These are phyloP conservation scores for Apoda limacodes DNA, from an alignment of 2,888 invertebrate genomes.

Conservation along the genomic window DNA sequence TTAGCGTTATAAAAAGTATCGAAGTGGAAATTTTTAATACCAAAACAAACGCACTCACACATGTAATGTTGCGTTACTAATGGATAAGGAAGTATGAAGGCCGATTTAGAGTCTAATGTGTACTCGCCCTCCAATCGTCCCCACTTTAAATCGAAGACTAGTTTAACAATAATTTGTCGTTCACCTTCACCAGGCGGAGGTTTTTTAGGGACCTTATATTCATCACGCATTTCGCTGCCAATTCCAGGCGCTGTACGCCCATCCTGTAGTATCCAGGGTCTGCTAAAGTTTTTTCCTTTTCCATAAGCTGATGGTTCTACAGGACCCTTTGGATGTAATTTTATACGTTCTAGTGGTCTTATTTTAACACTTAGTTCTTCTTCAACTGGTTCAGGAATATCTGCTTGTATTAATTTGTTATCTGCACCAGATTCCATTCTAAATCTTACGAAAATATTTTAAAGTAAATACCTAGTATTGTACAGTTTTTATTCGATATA, in stretches of 20 bases:
- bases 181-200: slow-evolving; percentile 36
- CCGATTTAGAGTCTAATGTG: no score
- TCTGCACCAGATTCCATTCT: slow-evolving; percentile 25
- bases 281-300: slow-evolving; percentile 47
- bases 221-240: slow-evolving; percentile 52
- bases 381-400: slow-evolving; percentile 37
- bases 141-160: no score
- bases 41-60: no score
- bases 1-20: no score
- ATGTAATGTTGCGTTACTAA: no score
- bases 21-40: no score
- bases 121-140: no score
- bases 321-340: slow-evolving; percentile 47
- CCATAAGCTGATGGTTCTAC: slow-evolving; percentile 51
- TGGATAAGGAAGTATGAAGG: no score
- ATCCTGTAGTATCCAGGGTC: slow-evolving; percentile 58
- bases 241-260: slow-evolving; percentile 40
- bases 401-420: slow-evolving; percentile 43
- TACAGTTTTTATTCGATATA: no score
- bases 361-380: slow-evolving; percentile 41
- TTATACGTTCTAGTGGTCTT: slow-evolving; percentile 45
- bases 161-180: no score
- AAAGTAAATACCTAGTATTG: no score
- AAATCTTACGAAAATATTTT: no score
- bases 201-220: slow-evolving; percentile 37